Percentiles rank a stretch among this genome's conserved stretches.
Conservation (phyloP, 2,113 vertebrate genomes). For the Riparia riparia region DNA sequence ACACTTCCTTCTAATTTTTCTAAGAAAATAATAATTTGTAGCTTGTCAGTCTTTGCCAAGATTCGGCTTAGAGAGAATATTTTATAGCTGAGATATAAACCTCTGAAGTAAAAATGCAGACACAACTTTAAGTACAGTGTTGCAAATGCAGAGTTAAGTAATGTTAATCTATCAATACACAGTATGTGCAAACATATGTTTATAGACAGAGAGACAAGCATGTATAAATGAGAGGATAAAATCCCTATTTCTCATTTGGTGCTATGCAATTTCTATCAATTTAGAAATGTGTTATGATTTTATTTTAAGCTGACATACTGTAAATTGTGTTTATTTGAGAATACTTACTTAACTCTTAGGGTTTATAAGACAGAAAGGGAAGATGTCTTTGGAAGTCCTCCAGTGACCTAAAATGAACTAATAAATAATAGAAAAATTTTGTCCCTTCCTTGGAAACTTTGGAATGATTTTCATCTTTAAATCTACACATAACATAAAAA, state of each 20-base stretch:
- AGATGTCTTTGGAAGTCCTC: constrained; percentile 55
- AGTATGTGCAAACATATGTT: constrained; percentile 82
- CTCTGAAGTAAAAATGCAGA: constrained; percentile 76
- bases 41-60: constrained; percentile 47
- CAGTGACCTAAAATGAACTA: constrained; percentile 57
- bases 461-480: neutral
- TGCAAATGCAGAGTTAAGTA: constrained; percentile 75
- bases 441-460: neutral
- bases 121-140: constrained; percentile 78
- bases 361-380: constrained; percentile 58
- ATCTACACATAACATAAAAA: neutral
- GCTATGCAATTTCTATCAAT: constrained; percentile 77
- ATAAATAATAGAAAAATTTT: constrained; percentile 42
- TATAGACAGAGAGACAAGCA: constrained; percentile 78
- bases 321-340: constrained; percentile 70
- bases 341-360: constrained; percentile 69
- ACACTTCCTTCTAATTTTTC: constrained; percentile 9
- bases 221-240: constrained; percentile 78
- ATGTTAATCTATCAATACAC: constrained; percentile 81
- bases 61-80: constrained; percentile 48
- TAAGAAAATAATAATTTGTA: constrained; percentile 39
- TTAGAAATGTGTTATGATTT: constrained; percentile 78
- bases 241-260: constrained; percentile 75
- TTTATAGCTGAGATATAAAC: constrained; percentile 75
- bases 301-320: constrained; percentile 74